Percentiles rank a stretch among this genome's conserved stretches.
Conservation (phyloP, 1,140 invertebrate species). For the Chlorops oryzae region DNA sequence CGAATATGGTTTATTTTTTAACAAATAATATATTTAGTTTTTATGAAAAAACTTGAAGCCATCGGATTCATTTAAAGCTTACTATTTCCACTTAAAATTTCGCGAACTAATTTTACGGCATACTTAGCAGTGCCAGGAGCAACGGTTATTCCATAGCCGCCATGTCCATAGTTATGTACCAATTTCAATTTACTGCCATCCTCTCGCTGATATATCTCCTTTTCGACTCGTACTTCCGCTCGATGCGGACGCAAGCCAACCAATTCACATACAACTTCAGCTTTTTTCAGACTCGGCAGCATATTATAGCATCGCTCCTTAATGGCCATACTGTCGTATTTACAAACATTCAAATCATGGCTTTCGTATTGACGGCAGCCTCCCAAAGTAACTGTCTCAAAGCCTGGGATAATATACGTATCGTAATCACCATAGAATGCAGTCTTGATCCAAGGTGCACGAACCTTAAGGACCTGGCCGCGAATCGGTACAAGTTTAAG, state of each 20-base stretch:
- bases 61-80: slow-evolving; percentile 53
- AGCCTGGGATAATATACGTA: slow-evolving; percentile 78
- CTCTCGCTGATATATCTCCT: slow-evolving; percentile 50
- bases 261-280: slow-evolving; percentile 57
- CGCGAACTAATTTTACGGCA: slow-evolving; percentile 62
- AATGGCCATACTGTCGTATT: slow-evolving; percentile 67
- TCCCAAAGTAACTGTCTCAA: slow-evolving; percentile 68
- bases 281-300: slow-evolving; percentile 64
- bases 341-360: slow-evolving; percentile 62
- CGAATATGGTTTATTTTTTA: too few relatives aligned
- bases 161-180: slow-evolving; percentile 90
- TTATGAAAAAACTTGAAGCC: too few relatives aligned
- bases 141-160: slow-evolving; percentile 81
- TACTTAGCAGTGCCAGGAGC: slow-evolving; percentile 78
- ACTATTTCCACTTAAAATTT: slow-evolving; percentile 52
- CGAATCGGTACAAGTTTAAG: slow-evolving; percentile 72
- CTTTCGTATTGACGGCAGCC: slow-evolving; percentile 77
- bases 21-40: too few relatives aligned
- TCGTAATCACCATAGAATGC: slow-evolving; percentile 79
- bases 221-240: slow-evolving; percentile 68
- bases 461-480: slow-evolving; percentile 80
- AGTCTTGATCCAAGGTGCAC: slow-evolving; percentile 84
- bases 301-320: slow-evolving; percentile 65
- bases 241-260: slow-evolving; percentile 76
- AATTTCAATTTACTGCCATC: slow-evolving; percentile 53